Base-by-base conservation (phyloP, 1,140 invertebrate genomes). In the Philaenus spumarius region DNA sequence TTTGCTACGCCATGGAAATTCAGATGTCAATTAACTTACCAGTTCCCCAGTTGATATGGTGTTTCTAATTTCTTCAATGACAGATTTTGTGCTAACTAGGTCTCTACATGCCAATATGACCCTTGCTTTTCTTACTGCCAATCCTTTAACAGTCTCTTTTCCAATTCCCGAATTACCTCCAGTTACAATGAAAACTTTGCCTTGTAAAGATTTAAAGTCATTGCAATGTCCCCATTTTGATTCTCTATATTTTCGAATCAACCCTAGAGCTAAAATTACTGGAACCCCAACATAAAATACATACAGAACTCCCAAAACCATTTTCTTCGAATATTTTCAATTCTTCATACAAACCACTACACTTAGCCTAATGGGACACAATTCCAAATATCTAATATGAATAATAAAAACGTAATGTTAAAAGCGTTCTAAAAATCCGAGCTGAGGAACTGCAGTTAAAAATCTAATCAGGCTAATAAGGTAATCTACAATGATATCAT, bases 111-210 rank as follows among this genome's bases (percentile, higher is more conserved):
- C 87, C 71, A 92, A 77, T 48, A 90, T 84, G 5, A 91, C 81
- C 39, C 78, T 77, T 1, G 85, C 86, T 61, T 81, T 80, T 62
- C 84, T 73, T 58, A 73, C 77, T 1, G 78, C 82, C 11, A 90
- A 71, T 55, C 84, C 82, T 47, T 77, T 78, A 0, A 84, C 83
- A 1, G 86, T 85, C 67, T 86, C 86, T 61, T 85, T 82, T 1
- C 90, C 90, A 57, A 93, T 84, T 0, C 90, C 90, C 55, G 82
- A 82, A 71, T 87, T 91, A 1, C 84, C 86, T 20, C 90, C 90
- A 14, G 89, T 92, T 2, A 92, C 80, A 4, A 93, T 76, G 42
- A 84, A 86, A 5, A 84, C 81, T 64, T 82, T 81, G 1, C 78
- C 82, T 54, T 78, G 59, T 3, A 82, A 62, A 46, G 61, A 72